Evolutionary conservation across 92 coral and sea anemone species (phyloP).

Genomic region (Virgularia gustaviana): DNA sequence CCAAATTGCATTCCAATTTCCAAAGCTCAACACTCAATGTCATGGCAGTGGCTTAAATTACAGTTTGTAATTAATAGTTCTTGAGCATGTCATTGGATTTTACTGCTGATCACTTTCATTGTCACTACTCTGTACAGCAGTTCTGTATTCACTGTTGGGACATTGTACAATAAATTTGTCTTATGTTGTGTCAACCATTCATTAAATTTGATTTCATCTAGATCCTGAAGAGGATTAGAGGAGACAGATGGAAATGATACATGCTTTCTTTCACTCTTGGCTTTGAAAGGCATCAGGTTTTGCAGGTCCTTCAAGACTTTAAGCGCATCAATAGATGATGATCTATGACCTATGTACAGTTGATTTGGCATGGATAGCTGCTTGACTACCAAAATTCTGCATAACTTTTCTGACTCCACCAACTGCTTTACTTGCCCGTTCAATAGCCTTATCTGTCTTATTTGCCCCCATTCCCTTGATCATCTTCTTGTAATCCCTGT

Average conservation of each 20-base stretch:
- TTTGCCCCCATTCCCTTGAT: too few relatives aligned
- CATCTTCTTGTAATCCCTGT: constrained; percentile 31
- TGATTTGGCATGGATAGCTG: constrained; percentile 31
- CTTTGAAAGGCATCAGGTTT: constrained; percentile 41
- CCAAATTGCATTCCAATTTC: too few relatives aligned
- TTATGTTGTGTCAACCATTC: constrained; percentile 8
- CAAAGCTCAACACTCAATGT: too few relatives aligned
- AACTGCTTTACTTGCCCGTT: too few relatives aligned
- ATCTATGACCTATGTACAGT: constrained; percentile 36
- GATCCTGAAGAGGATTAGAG: background rate
- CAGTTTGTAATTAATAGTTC: too few relatives aligned
- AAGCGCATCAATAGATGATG: constrained; percentile 37
- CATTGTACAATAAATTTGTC: constrained; percentile 5
- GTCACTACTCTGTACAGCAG: background rate
- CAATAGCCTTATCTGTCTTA: too few relatives aligned
- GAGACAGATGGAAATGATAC: background rate
- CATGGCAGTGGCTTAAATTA: too few relatives aligned
- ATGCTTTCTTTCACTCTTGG: constrained; percentile 9
- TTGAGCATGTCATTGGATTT: background rate
- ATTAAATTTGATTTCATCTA: constrained; percentile 8
- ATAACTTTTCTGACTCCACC: constrained; percentile 44
- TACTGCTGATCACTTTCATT: background rate
- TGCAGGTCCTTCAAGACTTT: constrained; percentile 40
- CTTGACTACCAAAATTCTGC: constrained; percentile 37
- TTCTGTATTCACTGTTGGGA: background rate